These are phyloP conservation scores for Sebastes schlegelii DNA, from an alignment of 2,113 vertebrate species.

Conservation along the genomic window DNA sequence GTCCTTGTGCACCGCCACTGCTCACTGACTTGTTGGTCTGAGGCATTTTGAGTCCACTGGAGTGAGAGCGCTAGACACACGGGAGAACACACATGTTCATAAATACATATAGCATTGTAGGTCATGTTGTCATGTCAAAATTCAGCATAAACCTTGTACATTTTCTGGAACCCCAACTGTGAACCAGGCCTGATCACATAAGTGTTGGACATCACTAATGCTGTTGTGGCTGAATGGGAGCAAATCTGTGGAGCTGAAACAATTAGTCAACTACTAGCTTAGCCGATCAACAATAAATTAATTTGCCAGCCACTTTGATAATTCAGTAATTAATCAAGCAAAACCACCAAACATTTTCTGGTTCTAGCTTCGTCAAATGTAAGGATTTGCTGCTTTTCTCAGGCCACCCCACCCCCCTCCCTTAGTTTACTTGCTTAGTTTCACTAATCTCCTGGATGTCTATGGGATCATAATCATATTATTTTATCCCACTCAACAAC, in stretches of 20 bases:
- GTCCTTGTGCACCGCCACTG: constrained; percentile 39
- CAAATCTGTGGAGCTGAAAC: neutral
- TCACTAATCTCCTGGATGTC: no score
- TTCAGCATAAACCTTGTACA: neutral
- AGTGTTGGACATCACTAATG: neutral
- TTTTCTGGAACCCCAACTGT: neutral
- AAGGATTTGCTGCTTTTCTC: neutral
- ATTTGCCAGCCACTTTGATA: neutral
- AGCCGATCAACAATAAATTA: neutral
- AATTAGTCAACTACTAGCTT: neutral
- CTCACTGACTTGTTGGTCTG: constrained; percentile 79
- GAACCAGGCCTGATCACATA: neutral
- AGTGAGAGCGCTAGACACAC: neutral
- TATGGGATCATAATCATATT: no score
- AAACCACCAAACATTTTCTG: neutral
- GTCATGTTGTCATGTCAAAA: neutral
- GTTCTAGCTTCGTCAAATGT: neutral
- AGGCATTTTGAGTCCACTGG: constrained; percentile 71
- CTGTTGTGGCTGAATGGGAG: neutral
- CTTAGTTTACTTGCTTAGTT: no score
- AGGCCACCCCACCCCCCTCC: no score
- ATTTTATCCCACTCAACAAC: no score
- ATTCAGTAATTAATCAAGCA: neutral
- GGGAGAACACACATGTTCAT: neutral
- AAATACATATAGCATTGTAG: neutral